Percentiles rank a stretch among this genome's conserved stretches.
Evolutionary conservation across 2,888 invertebrate genomes (phyloP).

Genomic region (Sphaerophoria rueppellii): DNA sequence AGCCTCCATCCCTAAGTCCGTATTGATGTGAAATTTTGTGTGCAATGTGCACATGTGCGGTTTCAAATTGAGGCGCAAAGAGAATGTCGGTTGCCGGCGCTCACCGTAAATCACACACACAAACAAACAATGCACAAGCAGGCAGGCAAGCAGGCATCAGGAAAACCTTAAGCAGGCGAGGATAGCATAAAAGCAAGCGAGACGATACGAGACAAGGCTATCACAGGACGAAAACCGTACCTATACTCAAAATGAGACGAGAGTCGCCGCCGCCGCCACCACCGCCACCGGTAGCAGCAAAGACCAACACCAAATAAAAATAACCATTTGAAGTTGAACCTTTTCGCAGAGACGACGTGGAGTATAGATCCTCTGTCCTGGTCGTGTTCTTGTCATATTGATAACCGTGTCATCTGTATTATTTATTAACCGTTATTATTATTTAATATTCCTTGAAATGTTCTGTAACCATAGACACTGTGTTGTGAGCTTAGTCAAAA

Average conservation of each 20-base stretch:
- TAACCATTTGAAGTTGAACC: conserved; percentile 62
- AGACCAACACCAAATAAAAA: not conserved
- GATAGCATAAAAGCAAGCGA: not conserved
- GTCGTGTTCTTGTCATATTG: conserved; percentile 26
- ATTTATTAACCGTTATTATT: conserved; percentile 41
- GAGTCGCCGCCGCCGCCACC: conserved; percentile 1
- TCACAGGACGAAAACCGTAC: conserved; percentile 59
- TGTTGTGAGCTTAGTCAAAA: conserved; percentile 8
- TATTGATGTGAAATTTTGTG: conserved; percentile 30
- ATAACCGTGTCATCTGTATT: conserved; percentile 28
- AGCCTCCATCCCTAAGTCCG: conserved; percentile 22
- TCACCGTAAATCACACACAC: conserved; percentile 27
- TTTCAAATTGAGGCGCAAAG: conserved; percentile 53
- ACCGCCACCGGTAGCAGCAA: not conserved
- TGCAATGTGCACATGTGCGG: conserved; percentile 68
- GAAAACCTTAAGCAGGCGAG: too few species aligned
- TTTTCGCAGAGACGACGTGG: conserved; percentile 52
- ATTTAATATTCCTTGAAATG: conserved; percentile 14
- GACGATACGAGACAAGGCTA: conserved; percentile 3
- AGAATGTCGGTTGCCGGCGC: conserved; percentile 56
- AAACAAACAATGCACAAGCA: conserved; percentile 17
- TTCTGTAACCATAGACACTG: conserved; percentile 32
- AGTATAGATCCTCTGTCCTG: not conserved
- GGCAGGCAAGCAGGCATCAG: not conserved
- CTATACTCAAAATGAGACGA: conserved; percentile 12